Evolutionary conservation across 2,888 invertebrate genomes (phyloP), one percentile per base, ranked within the genome.

Genomic region (Monopis laevigella): DNA sequence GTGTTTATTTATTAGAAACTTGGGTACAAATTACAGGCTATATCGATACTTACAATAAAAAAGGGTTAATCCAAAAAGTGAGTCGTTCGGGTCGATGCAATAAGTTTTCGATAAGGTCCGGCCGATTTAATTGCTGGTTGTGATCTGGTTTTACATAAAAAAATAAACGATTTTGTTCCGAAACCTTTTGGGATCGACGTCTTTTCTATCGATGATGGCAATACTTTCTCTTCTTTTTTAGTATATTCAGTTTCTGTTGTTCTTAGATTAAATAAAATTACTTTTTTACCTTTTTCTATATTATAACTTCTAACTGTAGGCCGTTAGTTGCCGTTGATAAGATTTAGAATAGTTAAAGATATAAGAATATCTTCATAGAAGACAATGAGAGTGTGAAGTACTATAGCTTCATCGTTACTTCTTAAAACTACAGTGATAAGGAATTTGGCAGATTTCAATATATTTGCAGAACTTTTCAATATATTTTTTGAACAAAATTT

Each of bases 101-200:
- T 80, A 80, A 74, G 74, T 80, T 77, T 75, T 75, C 77, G 78
- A 80, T 78, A 78, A 73, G 53, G 75, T 74, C 66, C 75, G 75
- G 72, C 63, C 73, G 70, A 74, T 80, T 80, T 80, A 80, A 80
- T 80, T 80, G 77, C 73, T 60, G 80, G 80, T 64, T 80, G 71
- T 77, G 77, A 77, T 77, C 75, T 77, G 72, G 69, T 77, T 78
- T 77, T 70, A 75, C 69, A 75, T 77, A 75, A 78, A 80, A 77
- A 77, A 77, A 80, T 73, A 72, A 72, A 78, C 72, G 73, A 74
- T 62, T 60, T 55, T 54, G 62, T 55, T 68, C 61, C 61, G 59
- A 68, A 71, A 65, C 71, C 62, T 69, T 70, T 62, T 68, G 58
- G 65, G 66, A 64, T 60, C 64, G 62, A 65, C 17, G 11, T 58